Conservation (phyloP, 2,113 vertebrate species). For the Tychaedon coryphoeus region DNA sequence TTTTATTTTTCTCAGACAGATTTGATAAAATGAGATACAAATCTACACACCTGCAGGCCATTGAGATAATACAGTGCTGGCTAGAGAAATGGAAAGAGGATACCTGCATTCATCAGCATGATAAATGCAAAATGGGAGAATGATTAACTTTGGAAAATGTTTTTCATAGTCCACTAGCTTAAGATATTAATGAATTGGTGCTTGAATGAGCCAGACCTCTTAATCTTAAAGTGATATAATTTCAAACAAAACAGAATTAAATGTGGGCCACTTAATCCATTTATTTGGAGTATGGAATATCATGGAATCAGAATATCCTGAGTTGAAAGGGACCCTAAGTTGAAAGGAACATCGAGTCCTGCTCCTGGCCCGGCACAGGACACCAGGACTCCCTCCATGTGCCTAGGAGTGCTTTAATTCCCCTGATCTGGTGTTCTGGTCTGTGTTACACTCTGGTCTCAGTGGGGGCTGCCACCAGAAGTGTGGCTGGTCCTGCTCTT, state of each 20-base stretch:
- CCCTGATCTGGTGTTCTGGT: background rate
- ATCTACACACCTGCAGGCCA: slow-evolving; percentile 22
- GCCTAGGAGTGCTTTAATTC: background rate
- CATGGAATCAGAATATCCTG: background rate
- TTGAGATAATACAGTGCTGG: background rate
- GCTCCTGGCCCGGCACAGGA: background rate
- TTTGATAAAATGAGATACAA: slow-evolving; percentile 3
- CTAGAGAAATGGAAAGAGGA: background rate
- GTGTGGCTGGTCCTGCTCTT: background rate
- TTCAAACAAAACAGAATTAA: background rate
- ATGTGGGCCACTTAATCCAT: background rate
- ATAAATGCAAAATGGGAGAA: background rate
- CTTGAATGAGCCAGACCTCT: background rate
- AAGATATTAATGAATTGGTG: background rate
- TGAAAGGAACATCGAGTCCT: background rate
- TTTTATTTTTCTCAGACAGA: background rate
- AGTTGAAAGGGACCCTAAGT: background rate
- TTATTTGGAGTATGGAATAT: background rate
- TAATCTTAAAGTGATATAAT: background rate
- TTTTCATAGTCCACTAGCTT: background rate
- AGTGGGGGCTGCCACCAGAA: background rate
- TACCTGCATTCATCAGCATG: background rate
- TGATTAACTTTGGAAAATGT: background rate
- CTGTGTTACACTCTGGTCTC: background rate
- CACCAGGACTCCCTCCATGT: background rate